phyloP scores from a whole-genome alignment of 2,888 invertebrate species.

The Atrina japonica region DNA sequence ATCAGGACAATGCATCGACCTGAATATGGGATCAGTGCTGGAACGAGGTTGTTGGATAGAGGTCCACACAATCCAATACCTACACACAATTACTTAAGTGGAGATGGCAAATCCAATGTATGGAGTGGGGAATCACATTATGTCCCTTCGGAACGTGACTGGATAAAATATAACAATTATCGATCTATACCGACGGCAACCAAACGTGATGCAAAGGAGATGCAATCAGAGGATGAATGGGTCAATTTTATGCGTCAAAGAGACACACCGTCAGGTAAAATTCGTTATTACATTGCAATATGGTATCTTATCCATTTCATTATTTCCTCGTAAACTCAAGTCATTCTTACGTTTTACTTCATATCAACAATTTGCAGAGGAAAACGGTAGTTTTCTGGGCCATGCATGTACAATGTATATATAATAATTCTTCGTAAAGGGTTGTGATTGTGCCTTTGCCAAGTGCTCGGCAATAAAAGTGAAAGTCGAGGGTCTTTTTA shows the following conservation, averaged over 20 bases:
- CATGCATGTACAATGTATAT: too few species aligned
- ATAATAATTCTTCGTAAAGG: too few species aligned
- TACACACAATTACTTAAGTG: slow-evolving; percentile 69
- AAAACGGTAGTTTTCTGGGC: too few species aligned
- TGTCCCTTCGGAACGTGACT: slow-evolving; percentile 74
- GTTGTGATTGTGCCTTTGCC: too few species aligned
- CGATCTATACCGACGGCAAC: slow-evolving; percentile 68
- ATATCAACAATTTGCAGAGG: too few species aligned
- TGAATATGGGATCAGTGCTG: slow-evolving; percentile 40
- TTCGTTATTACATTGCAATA: background rate
- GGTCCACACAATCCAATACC: slow-evolving; percentile 68
- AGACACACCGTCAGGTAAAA: slow-evolving; percentile 73
- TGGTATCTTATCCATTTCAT: too few species aligned
- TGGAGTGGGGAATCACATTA: slow-evolving; percentile 71
- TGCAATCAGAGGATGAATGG: slow-evolving; percentile 75
- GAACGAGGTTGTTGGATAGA: slow-evolving; percentile 34
- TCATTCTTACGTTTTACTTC: too few species aligned
- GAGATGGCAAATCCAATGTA: slow-evolving; percentile 70
- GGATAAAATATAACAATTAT: slow-evolving; percentile 70
- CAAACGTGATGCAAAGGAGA: slow-evolving; percentile 72
- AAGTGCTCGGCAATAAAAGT: too few species aligned
- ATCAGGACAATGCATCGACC: slow-evolving; percentile 27
- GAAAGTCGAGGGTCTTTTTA: too few species aligned
- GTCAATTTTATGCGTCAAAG: slow-evolving; percentile 69
- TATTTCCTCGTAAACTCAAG: too few species aligned